Base-by-base conservation (phyloP, 2,888 invertebrate genomes). In the Physocephala rufipes region DNA sequence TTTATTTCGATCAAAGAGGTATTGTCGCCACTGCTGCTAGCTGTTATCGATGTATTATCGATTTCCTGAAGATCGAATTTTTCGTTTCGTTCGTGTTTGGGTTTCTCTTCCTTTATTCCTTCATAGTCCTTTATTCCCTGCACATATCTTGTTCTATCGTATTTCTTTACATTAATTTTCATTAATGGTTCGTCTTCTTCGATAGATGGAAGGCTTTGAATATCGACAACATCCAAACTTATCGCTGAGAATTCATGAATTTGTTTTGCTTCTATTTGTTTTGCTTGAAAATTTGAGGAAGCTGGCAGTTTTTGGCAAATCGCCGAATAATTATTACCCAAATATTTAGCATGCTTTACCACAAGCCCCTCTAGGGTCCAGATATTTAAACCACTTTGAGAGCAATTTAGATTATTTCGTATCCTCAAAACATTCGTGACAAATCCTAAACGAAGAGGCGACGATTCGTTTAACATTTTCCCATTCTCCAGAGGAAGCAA, bases 211-310 rank as follows among this genome's bases (percentile, higher is more conserved):
- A 43, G 26, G 65, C 70, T 61, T 12, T 36, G 36, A 9, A 45
- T 58, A 21, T 77, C 76, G 67, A 79, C 81, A 2, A 65, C 66
- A 21, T 64, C 73, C 21, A 75, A 70, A 13, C 76, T 7, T 21
- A n/a, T 28, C 7, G 55, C 63, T 7, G 64, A n/a, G 30, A 62
- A 67, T 19, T 43, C 71, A 19, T 70, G 65, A 15, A 73, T 28
- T 16, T n/a, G 1, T 19, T 59, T 4, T 7, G 67, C 15, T 21
- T 61, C 64, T 1, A 51, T 51, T 7, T 45, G 75, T 43, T 81
- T 72, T 1, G 82, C 86, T 73, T 86, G 87, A 75, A 87, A 87
- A 7, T 79, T 78, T 4, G 82, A 13, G n/a, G 62, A 45, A 12
- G 59, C 78, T 63, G 2, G 85, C 28, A 19, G 72, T 15, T 3